phyloP scores from a whole-genome alignment of 1,140 invertebrate genomes.

The Archivesica marissinica region DNA sequence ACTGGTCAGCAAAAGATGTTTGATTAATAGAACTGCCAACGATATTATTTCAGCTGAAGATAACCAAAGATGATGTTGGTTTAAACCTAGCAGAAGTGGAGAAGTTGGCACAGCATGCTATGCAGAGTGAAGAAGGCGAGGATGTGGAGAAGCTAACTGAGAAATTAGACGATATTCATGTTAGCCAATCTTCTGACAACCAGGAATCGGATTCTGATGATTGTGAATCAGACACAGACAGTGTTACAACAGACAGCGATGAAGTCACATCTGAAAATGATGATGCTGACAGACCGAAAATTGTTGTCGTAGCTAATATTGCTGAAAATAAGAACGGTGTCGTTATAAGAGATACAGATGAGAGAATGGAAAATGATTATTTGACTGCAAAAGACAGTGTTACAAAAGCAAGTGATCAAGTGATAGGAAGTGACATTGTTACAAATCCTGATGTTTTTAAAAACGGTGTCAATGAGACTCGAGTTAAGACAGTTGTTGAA shows the following conservation, averaged over 20 bases:
- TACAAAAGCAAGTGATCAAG: no score
- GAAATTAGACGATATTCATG: conserved; percentile 10
- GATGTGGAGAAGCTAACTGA: not conserved
- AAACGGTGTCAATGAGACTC: no score
- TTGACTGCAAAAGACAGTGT: no score
- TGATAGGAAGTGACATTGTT: no score
- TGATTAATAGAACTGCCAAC: not conserved
- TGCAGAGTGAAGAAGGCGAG: conserved; percentile 56
- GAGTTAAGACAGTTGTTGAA: no score
- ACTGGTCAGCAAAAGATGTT: not conserved
- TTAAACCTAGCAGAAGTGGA: conserved; percentile 85
- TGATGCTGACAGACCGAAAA: not conserved
- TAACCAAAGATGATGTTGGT: conserved; percentile 85
- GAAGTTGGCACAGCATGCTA: conserved; percentile 67
- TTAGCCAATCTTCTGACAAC: not conserved
- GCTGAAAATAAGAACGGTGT: no score
- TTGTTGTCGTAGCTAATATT: not conserved
- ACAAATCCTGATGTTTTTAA: no score
- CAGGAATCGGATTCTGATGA: not conserved
- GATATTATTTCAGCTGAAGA: conserved; percentile 76
- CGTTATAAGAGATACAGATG: no score
- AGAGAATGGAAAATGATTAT: no score
- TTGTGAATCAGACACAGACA: conserved; percentile 49
- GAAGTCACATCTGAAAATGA: conserved; percentile 44
- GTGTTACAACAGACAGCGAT: conserved; percentile 62